phyloP scores from a whole-genome alignment of 2,888 invertebrate species.

The Syritta pipiens region DNA sequence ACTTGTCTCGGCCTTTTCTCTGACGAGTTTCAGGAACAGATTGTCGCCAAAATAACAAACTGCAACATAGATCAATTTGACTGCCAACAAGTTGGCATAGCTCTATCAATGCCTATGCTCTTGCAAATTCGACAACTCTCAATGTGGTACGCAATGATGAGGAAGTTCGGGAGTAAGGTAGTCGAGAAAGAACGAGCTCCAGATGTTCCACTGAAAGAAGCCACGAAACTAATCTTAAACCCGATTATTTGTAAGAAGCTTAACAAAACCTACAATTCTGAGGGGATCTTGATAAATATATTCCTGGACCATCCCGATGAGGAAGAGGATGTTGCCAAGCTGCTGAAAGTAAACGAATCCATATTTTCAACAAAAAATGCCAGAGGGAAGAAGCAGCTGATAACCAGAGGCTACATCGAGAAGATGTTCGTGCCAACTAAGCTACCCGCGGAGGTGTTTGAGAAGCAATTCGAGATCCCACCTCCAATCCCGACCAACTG shows the following conservation, averaged over 20 bases:
- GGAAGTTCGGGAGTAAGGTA: constrained; percentile 81
- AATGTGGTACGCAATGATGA: constrained; percentile 82
- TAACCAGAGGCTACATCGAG: constrained; percentile 85
- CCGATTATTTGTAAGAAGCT: constrained; percentile 81
- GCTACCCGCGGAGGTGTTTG: constrained; percentile 80
- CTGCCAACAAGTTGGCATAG: constrained; percentile 84
- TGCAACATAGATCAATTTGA: constrained; percentile 82
- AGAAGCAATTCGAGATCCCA: constrained; percentile 80
- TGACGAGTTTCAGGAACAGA: constrained; percentile 80
- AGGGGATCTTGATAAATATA: constrained; percentile 80
- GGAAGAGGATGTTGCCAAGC: constrained; percentile 81
- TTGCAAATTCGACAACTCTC: constrained; percentile 85
- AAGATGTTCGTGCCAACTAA: constrained; percentile 80
- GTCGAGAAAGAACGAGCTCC: constrained; percentile 74
- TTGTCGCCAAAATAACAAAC: constrained; percentile 81
- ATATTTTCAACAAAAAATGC: constrained; percentile 72
- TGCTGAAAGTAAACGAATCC: constrained; percentile 73
- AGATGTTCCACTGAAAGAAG: constrained; percentile 86
- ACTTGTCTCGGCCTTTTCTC: constrained; percentile 88
- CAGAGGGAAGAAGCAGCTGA: constrained; percentile 76
- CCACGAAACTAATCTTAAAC: constrained; percentile 88
- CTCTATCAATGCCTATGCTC: constrained; percentile 86
- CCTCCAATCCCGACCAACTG: constrained; percentile 79
- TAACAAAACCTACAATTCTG: constrained; percentile 81
- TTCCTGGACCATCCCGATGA: constrained; percentile 80